A percentile compares a stretch with the other conserved stretches of the same genome.
Conservation (phyloP, 2,113 vertebrate species). For the Bombycilla garrulus region DNA sequence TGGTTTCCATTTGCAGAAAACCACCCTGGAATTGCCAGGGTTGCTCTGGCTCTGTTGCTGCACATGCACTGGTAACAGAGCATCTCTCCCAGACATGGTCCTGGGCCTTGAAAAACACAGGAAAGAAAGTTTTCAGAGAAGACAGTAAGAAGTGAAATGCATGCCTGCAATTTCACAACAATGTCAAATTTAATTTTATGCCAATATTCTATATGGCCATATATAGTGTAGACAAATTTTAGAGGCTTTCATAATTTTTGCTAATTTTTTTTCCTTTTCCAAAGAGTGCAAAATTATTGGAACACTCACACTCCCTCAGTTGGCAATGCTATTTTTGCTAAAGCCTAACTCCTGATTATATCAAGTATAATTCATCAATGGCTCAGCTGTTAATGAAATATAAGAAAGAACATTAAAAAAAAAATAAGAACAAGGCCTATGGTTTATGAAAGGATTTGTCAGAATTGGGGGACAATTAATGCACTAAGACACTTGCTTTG, state of each 20-base stretch:
- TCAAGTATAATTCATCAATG: background rate
- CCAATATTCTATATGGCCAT: background rate
- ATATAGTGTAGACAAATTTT: background rate
- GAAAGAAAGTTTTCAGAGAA: background rate
- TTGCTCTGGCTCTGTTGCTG: background rate
- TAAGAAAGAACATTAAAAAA: background rate
- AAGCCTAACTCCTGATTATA: background rate
- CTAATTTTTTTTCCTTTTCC: background rate
- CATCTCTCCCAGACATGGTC: background rate
- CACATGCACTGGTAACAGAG: accelerated
- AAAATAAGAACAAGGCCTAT: background rate
- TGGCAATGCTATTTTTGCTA: background rate
- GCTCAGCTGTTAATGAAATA: background rate
- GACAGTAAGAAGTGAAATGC: background rate
- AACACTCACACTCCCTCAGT: background rate
- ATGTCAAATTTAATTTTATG: background rate
- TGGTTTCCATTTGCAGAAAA: background rate
- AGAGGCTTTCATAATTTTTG: background rate
- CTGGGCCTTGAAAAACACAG: background rate
- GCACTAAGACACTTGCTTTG: conserved; percentile 26
- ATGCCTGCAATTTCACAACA: background rate
- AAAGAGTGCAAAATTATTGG: background rate
- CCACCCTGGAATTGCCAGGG: background rate
- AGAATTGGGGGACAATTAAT: conserved; percentile 20
- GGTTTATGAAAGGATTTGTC: conserved; percentile 34